Evolutionary conservation across 2,113 vertebrate species (phyloP), one percentile per base, ranked within the genome.

Genomic region (Macaca mulatta): DNA sequence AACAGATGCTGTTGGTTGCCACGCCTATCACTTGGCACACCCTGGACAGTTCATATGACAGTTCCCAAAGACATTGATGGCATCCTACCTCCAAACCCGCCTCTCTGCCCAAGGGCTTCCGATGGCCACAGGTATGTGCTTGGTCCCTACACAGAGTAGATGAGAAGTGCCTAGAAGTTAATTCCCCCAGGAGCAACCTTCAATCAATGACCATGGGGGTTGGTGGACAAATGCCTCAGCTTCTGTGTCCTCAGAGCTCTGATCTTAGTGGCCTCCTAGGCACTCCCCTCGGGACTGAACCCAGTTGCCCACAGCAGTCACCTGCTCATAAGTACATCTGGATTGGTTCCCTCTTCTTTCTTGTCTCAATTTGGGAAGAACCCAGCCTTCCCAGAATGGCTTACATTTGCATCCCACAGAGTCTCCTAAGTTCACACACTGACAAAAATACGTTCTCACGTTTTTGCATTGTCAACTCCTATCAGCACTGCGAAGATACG

Each of bases 221-320:
- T 35, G 16, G 12, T 6, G 35, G 17, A 25, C 35, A 10, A 20
- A 57, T 1, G 17, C 43, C 57, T 27, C 6, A 2, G 17, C 20
- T 43, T 79, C 30, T 48, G 25, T 12, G 79, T 4, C 67, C 69
- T 35, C 23, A 2, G 43, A 18, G 72, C 43, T 2, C 1, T 2
- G 20, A 5, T 16, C 90, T 40, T 22, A 6, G 27, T 14, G 8
- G 7, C 4, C 50, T 48, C 43, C 25, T 38, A 13, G 17, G 1
- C 0, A 14, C 2, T n/a, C 70, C 55, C 45, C 1, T 64, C 0
- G 2, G 64, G 55, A 6, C 16, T 12, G 40, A 50, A 3, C 8
- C 14, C 25, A 7, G 4, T 16, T 8, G 30, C 14, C 67, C 27
- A 50, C 7, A 4, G 38, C 17, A 16, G 78, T 35, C 45, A 20